Conservation (phyloP, 2,888 invertebrate species). For the Raillietiella orientalis region DNA sequence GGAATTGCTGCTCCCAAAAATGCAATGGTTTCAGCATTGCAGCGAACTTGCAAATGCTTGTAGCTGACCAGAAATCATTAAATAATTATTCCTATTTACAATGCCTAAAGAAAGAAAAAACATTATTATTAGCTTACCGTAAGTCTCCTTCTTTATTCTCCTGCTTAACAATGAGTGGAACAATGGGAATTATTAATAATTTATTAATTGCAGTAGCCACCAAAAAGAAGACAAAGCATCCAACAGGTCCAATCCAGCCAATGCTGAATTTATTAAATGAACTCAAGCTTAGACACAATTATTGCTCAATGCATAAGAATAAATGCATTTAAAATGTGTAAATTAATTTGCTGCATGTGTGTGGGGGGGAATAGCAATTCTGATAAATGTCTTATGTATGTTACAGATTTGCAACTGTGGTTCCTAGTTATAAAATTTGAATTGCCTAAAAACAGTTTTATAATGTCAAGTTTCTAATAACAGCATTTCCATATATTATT, state of each 20-base stretch:
- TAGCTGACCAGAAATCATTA: conserved; percentile 11
- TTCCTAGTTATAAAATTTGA: too few species aligned
- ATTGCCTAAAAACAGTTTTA: too few species aligned
- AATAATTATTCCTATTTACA: conserved; percentile 1
- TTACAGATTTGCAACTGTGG: too few species aligned
- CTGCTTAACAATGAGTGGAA: conserved; percentile 17
- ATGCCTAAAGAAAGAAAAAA: too few species aligned
- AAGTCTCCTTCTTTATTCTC: conserved; percentile 22
- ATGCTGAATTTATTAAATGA: conserved; percentile 11
- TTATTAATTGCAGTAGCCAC: conserved; percentile 19
- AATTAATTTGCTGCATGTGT: too few species aligned
- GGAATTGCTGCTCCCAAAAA: conserved; percentile 14
- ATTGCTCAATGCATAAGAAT: too few species aligned
- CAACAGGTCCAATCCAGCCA: conserved; percentile 20
- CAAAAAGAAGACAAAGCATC: conserved; percentile 18
- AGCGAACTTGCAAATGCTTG: conserved; percentile 18
- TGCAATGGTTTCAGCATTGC: conserved; percentile 18
- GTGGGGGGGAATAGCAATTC: too few species aligned
- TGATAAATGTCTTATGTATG: too few species aligned
- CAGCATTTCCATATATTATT: too few species aligned
- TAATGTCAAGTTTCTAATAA: too few species aligned
- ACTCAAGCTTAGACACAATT: too few species aligned
- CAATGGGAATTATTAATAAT: conserved; percentile 19
- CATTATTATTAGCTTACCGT: conserved; percentile 15
- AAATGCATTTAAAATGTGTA: too few species aligned